These are phyloP conservation scores for Phylloscopus trochilus DNA, from an alignment of 2,113 vertebrate species.

Conservation along the genomic window DNA sequence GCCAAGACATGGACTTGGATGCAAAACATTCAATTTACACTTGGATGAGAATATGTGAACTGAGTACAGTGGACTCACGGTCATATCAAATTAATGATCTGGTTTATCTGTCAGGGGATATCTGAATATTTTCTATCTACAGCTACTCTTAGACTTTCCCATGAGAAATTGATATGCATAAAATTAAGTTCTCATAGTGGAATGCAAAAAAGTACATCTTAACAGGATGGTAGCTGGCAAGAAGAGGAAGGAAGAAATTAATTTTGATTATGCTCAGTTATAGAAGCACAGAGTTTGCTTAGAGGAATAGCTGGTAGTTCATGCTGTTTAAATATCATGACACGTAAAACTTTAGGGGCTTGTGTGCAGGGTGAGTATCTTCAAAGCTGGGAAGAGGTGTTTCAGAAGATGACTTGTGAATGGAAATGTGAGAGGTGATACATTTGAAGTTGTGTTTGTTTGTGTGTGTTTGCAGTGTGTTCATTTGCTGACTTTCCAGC, in stretches of 20 bases:
- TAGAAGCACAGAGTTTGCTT: neutral
- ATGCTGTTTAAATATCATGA: neutral
- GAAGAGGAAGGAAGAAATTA: neutral
- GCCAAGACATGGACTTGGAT: neutral
- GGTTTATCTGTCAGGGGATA: neutral
- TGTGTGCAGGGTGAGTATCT: neutral
- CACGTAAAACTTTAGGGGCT: neutral
- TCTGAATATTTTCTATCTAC: neutral
- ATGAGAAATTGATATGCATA: neutral
- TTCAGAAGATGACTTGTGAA: neutral
- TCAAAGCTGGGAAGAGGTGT: neutral
- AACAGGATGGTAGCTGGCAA: neutral
- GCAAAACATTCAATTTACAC: neutral
- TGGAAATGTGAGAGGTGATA: neutral
- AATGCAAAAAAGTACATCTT: neutral
- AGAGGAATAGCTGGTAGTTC: neutral
- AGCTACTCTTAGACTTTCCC: neutral
- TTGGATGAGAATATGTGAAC: neutral
- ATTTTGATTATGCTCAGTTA: neutral
- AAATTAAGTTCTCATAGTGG: neutral
- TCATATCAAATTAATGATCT: neutral
- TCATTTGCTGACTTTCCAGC: neutral
- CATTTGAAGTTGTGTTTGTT: accelerated
- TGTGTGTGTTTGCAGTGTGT: neutral
- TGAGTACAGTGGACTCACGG: neutral